These are phyloP conservation scores for Drosophila aldrichi DNA, from an alignment of 2,888 invertebrate species.

Conservation along the genomic window DNA sequence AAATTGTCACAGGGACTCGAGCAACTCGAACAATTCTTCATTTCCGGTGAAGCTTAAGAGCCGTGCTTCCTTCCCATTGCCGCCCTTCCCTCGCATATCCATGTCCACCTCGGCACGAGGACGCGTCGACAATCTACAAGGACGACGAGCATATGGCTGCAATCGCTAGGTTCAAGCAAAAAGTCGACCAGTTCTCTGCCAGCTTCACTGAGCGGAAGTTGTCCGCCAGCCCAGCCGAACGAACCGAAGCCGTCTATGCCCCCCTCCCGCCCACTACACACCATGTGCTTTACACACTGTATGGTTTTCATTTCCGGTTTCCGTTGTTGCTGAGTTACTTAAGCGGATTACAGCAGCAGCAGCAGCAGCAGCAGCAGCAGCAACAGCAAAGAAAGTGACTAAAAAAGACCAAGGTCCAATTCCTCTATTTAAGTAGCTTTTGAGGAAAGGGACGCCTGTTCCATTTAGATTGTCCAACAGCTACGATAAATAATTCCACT, in stretches of 20 bases:
- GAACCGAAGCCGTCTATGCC: slow-evolving; percentile 18
- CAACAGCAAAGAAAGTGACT: slow-evolving; percentile 20
- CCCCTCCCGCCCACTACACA: slow-evolving; percentile 4
- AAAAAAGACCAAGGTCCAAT: slow-evolving; percentile 20
- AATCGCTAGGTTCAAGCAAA: slow-evolving; percentile 16
- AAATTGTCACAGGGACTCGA: slow-evolving; percentile 68
- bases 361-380: slow-evolving; percentile 32
- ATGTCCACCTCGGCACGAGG: slow-evolving; percentile 19
- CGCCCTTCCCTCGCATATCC: slow-evolving; percentile 5
- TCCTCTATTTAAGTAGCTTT: slow-evolving; percentile 1
- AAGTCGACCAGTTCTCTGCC: slow-evolving; percentile 15
- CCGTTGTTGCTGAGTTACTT: slow-evolving; percentile 77
- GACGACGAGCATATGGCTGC: slow-evolving; percentile 28
- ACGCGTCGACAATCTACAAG: slow-evolving; percentile 16
- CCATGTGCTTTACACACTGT: slow-evolving; percentile 65
- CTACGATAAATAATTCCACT: background rate
- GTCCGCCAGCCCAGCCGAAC: slow-evolving; percentile 46
- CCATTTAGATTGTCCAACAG: slow-evolving; percentile 3
- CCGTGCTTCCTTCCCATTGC: slow-evolving; percentile 68
- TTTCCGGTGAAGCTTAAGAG: slow-evolving; percentile 82
- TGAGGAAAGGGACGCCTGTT: background rate
- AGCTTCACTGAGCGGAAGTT: slow-evolving; percentile 65
- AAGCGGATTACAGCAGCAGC: slow-evolving; percentile 75
- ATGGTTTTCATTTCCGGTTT: slow-evolving; percentile 81
- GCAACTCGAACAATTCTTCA: slow-evolving; percentile 70